Evolutionary conservation across 2,113 vertebrate genomes (phyloP).

Genomic region (Ondatra zibethicus): DNA sequence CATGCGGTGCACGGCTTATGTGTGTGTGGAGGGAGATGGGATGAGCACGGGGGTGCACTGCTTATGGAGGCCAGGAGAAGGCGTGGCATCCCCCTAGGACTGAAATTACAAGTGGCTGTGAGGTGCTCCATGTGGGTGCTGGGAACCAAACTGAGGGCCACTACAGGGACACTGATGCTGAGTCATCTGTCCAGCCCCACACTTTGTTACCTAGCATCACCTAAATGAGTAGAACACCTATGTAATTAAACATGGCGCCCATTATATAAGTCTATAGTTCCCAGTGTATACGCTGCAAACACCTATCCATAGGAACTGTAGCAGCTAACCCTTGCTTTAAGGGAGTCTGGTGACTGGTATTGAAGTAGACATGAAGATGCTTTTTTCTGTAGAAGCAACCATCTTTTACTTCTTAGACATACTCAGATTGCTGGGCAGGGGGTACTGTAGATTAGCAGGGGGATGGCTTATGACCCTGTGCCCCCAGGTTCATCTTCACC

Average conservation of each 20-base stretch:
- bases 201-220: neutral
- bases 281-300: neutral
- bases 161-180: neutral
- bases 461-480: neutral
- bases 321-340: neutral
- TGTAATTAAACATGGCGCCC: neutral
- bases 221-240: too few relatives aligned
- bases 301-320: neutral
- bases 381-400: neutral
- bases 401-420: neutral
- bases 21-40: too few relatives aligned
- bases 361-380: neutral
- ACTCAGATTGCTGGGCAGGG: neutral
- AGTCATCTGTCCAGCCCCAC: neutral
- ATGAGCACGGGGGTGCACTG: neutral
- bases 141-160: neutral
- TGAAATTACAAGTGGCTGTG: neutral
- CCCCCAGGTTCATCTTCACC: neutral
- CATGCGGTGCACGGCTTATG: too few relatives aligned
- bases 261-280: neutral
- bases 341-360: neutral
- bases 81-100: neutral
- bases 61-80: neutral
- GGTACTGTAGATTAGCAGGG: accelerated
- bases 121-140: neutral